Percentiles rank a stretch among this genome's conserved stretches.
These are phyloP conservation scores for Zaprionus davidi DNA, from an alignment of 1,140 invertebrate species.

Conservation along the genomic window DNA sequence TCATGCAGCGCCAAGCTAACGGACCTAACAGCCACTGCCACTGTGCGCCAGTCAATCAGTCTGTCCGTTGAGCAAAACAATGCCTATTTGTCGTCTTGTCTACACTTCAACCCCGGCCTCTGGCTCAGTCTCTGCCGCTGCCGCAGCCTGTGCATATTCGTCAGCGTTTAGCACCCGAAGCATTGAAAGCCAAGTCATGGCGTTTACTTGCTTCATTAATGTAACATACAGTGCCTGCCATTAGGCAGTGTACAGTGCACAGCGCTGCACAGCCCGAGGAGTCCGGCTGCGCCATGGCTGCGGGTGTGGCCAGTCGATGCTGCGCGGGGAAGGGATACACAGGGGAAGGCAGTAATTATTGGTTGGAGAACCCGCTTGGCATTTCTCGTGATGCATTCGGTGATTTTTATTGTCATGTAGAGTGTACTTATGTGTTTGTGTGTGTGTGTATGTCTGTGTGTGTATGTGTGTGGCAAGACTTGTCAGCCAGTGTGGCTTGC, in stretches of 20 bases:
- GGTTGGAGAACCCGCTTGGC: constrained; percentile 44
- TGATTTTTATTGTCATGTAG: constrained; percentile 34
- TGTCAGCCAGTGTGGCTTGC: constrained; percentile 26
- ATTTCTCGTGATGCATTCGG: constrained; percentile 22
- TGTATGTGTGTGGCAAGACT: constrained; percentile 38
- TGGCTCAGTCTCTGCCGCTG: background rate
- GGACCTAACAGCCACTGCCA: constrained; percentile 21
- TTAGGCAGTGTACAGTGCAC: constrained; percentile 33
- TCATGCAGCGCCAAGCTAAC: constrained; percentile 19
- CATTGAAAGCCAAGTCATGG: constrained; percentile 63
- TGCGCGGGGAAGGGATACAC: background rate
- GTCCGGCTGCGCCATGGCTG: constrained; percentile 21
- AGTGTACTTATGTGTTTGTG: background rate
- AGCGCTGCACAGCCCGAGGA: background rate
- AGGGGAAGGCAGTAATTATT: constrained; percentile 53
- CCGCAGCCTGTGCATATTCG: background rate
- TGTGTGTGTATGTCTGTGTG: too few relatives aligned
- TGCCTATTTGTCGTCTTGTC: constrained; percentile 58
- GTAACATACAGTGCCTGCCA: constrained; percentile 54
- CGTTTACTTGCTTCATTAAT: constrained; percentile 60
- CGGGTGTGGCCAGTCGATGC: constrained; percentile 49
- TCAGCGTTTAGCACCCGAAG: constrained; percentile 14
- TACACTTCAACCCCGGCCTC: background rate
- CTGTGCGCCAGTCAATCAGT: constrained; percentile 30
- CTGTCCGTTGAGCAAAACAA: constrained; percentile 42